Evolutionary conservation across 2,888 invertebrate genomes (phyloP), one percentile per base, ranked within the genome.

Genomic region (Taphrorychus bicolor): DNA sequence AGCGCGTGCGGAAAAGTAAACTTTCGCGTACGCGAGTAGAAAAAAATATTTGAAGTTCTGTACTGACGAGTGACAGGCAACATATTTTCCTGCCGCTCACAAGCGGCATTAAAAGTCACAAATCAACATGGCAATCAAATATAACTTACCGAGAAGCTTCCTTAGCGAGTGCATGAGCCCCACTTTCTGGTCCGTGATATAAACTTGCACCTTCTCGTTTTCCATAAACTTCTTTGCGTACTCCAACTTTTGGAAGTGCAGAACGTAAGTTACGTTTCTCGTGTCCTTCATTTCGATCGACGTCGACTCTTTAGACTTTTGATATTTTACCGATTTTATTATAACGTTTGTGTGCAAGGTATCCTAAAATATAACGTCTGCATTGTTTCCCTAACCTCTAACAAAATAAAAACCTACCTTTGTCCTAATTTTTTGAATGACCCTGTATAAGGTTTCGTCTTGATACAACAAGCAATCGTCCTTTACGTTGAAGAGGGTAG

Each of bases 81-180:
- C n/a, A n/a, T n/a, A n/a, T n/a, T n/a, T n/a, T n/a, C n/a, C n/a
- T n/a, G n/a, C n/a, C n/a, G n/a, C n/a, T n/a, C n/a, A n/a, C n/a
- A n/a, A n/a, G n/a, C n/a, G n/a, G n/a, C n/a, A n/a, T n/a, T n/a
- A n/a, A n/a, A n/a, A n/a, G n/a, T n/a, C n/a, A n/a, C n/a, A n/a
- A n/a, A n/a, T n/a, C n/a, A n/a, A n/a, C n/a, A n/a, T n/a, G n/a
- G n/a, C n/a, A n/a, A n/a, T n/a, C n/a, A n/a, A n/a, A n/a, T n/a
- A n/a, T n/a, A 45, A 21, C 76, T 89, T 87, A 54, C 88, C 86
- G 82, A 95, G 89, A 83, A 94, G 91, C 73, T 90, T 84, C 70
- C 75, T 68, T 11, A 81, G 71, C 14, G 73, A 76, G 60, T 73
- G 73, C 45, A 73, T 75, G 18, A 78, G 76, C 21, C 73, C 73